Conservation (phyloP, 2,888 invertebrate genomes). For the Tipula vernalis region DNA sequence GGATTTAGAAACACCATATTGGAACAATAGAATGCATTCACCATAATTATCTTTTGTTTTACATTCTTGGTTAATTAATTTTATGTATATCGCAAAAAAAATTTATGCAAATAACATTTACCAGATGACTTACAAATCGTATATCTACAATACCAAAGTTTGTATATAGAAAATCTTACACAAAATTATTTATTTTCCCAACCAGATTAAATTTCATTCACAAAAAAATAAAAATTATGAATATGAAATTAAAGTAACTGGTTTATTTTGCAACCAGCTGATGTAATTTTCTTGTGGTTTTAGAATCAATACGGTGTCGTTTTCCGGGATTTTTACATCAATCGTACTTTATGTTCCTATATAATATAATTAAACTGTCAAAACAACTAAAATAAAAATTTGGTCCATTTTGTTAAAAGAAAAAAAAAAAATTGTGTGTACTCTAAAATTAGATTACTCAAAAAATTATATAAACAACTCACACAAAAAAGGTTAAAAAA, state of each 20-base stretch:
- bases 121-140: slow-evolving; percentile 7
- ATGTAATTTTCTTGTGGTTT: not conserved
- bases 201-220: not conserved
- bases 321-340: not conserved
- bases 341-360: not conserved
- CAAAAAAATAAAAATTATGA: not conserved
- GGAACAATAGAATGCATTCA: not conserved
- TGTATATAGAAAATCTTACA: not conserved
- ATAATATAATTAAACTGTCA: not conserved
- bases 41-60: not conserved
- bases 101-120: not conserved
- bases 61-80: not conserved
- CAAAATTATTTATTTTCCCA: not conserved
- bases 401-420: not conserved
- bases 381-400: not conserved
- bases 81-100: not conserved
- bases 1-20: not conserved
- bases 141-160: not conserved
- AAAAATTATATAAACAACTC: not conserved
- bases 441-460: not conserved
- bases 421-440: not conserved
- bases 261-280: not conserved
- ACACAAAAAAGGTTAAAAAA: not conserved
- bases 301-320: not conserved
- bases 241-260: not conserved